These are phyloP conservation scores for Seira ritae DNA, from an alignment of 2,888 invertebrate species.

Conservation along the genomic window DNA sequence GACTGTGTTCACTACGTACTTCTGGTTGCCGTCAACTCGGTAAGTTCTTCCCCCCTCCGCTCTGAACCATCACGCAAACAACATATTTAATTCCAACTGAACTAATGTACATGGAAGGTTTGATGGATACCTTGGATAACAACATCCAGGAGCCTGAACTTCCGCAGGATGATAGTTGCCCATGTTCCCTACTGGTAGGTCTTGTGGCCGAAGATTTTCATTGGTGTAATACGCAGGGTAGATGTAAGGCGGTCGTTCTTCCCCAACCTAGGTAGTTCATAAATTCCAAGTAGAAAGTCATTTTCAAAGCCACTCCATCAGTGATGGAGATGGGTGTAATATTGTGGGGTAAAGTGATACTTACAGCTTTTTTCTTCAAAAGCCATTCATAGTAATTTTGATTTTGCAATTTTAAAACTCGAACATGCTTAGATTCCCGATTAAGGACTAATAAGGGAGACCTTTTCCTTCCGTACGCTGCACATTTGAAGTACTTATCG, in stretches of 20 bases:
- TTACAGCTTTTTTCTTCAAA: conserved; percentile 64
- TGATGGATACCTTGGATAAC: conserved; percentile 56
- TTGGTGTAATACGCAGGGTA: conserved; percentile 60
- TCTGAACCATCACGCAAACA: conserved; percentile 11
- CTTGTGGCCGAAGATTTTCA: conserved; percentile 60
- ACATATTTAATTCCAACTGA: no score
- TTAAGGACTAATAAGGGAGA: conserved; percentile 70
- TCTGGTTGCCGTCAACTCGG: conserved; percentile 18
- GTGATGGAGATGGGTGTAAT: background rate
- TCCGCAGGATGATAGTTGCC: conserved; percentile 63
- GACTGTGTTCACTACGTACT: conserved; percentile 43
- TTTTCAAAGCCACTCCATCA: background rate
- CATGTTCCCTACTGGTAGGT: conserved; percentile 62
- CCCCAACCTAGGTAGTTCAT: conserved; percentile 52
- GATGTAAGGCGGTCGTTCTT: conserved; percentile 65
- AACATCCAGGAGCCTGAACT: conserved; percentile 49
- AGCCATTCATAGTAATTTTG: conserved; percentile 67
- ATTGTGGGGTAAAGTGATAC: background rate
- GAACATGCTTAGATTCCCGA: conserved; percentile 69
- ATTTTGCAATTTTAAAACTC: conserved; percentile 68
- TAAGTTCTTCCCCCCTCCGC: conserved; percentile 39
- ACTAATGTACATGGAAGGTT: no score
- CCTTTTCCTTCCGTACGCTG: conserved; percentile 68
- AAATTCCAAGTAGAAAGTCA: conserved; percentile 1
- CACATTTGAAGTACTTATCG: conserved; percentile 70